Percentiles rank a stretch among this genome's conserved stretches.
phyloP scores from a whole-genome alignment of 2,113 vertebrate genomes.

The Propithecus coquereli region DNA sequence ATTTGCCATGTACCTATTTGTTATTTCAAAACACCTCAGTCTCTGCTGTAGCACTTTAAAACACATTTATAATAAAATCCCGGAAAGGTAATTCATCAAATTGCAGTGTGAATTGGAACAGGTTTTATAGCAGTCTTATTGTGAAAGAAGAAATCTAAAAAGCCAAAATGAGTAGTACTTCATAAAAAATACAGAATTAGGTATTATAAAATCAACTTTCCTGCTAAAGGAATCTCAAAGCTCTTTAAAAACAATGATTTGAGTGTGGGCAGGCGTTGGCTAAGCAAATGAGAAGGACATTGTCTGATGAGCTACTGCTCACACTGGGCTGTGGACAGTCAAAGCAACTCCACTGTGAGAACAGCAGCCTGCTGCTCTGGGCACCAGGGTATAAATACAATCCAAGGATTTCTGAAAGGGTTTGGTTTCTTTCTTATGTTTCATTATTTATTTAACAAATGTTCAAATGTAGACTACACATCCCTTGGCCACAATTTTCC shows the following conservation, averaged over 20 bases:
- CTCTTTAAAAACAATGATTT: slow-evolving; percentile 36
- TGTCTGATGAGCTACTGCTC: neutral
- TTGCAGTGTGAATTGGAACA: slow-evolving; percentile 52
- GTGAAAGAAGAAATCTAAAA: slow-evolving; percentile 32
- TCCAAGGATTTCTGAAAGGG: neutral
- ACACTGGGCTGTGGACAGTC: neutral
- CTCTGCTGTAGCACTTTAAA: slow-evolving; percentile 30
- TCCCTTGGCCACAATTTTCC: slow-evolving; percentile 68
- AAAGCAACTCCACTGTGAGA: neutral
- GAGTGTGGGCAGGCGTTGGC: neutral
- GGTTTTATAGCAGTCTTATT: slow-evolving; percentile 47
- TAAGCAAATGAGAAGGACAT: neutral
- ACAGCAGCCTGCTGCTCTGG: neutral
- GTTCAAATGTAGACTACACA: slow-evolving; percentile 63
- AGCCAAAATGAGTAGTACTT: slow-evolving; percentile 32
- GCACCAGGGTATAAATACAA: slow-evolving; percentile 19
- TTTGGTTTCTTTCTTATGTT: neutral
- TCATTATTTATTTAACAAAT: slow-evolving; percentile 76
- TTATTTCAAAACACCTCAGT: slow-evolving; percentile 56
- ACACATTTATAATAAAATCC: slow-evolving; percentile 52
- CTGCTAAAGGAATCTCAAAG: neutral
- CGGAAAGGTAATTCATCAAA: slow-evolving; percentile 67
- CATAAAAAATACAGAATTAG: slow-evolving; percentile 11
- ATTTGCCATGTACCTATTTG: neutral
- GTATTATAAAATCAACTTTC: slow-evolving; percentile 36